phyloP scores from a whole-genome alignment of 2,888 invertebrate genomes.

The Clanis bilineata region DNA sequence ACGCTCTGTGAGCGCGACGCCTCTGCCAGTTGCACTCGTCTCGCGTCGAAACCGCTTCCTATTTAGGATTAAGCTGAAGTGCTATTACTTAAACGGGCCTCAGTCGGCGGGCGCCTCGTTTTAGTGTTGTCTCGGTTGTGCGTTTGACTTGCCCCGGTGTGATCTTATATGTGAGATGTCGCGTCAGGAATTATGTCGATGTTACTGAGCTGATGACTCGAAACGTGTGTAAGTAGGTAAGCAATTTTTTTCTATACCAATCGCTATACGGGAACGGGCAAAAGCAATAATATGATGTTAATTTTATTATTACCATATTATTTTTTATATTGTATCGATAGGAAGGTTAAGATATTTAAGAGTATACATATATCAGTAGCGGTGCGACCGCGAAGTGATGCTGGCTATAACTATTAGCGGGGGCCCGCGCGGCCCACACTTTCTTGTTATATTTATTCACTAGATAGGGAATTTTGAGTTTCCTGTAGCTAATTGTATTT shows the following conservation, averaged over 20 bases:
- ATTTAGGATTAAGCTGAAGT: conserved; percentile 78
- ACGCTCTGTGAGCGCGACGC: conserved; percentile 65
- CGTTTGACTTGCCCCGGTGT: conserved; percentile 79
- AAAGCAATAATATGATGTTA: conserved; percentile 83
- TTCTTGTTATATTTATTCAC: conserved; percentile 81
- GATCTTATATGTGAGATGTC: conserved; percentile 65
- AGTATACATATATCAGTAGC: conserved; percentile 72
- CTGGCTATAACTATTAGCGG: conserved; percentile 75
- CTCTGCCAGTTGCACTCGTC: conserved; percentile 42
- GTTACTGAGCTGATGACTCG: conserved; percentile 67
- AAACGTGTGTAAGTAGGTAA: conserved; percentile 75
- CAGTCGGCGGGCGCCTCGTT: conserved; percentile 64
- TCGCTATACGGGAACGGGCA: conserved; percentile 83
- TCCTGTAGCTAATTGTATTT: conserved; percentile 81
- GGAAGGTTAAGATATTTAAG: conserved; percentile 74
- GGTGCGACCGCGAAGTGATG: conserved; percentile 79
- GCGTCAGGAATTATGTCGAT: conserved; percentile 63
- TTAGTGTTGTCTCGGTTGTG: conserved; percentile 80
- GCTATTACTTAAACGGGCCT: conserved; percentile 80
- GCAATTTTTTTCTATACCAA: conserved; percentile 81
- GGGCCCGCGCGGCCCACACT: conserved; percentile 59
- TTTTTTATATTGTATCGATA: conserved; percentile 81
- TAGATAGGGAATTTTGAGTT: conserved; percentile 81
- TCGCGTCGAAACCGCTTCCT: conserved; percentile 68
- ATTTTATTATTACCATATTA: conserved; percentile 83